phyloP scores from a whole-genome alignment of 1,140 invertebrate genomes.

The Hylaeus volcanicus region DNA sequence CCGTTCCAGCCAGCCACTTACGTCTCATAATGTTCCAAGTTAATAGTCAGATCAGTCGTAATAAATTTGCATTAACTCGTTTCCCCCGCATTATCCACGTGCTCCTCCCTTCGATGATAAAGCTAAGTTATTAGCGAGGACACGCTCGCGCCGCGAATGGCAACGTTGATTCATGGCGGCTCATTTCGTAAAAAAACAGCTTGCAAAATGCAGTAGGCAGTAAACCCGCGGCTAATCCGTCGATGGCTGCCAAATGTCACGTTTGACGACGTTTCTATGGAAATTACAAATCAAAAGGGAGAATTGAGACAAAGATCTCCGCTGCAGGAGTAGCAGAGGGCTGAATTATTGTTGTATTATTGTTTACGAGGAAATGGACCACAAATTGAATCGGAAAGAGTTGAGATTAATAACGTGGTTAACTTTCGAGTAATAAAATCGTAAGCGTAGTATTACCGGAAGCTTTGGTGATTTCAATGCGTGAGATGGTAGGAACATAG shows the following conservation, averaged over 20 bases:
- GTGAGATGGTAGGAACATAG: too few species aligned
- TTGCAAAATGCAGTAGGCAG: neutral
- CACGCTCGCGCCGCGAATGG: slow-evolving; percentile 5
- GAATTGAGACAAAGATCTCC: neutral
- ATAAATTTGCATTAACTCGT: slow-evolving; percentile 49
- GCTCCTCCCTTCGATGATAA: slow-evolving; percentile 52
- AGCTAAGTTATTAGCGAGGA: slow-evolving; percentile 45
- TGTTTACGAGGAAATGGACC: too few species aligned
- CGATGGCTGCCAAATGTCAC: neutral
- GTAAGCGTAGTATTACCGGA: too few species aligned
- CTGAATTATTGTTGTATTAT: too few species aligned
- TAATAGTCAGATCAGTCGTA: slow-evolving; percentile 51
- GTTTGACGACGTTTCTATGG: neutral
- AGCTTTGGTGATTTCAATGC: too few species aligned
- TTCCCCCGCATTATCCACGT: slow-evolving; percentile 30
- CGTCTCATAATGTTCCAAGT: slow-evolving; percentile 49
- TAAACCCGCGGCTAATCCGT: slow-evolving; percentile 34
- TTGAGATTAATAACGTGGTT: too few species aligned
- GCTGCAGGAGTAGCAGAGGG: too few species aligned
- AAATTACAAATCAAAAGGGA: neutral
- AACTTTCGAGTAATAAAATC: too few species aligned
- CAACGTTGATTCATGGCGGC: slow-evolving; percentile 41
- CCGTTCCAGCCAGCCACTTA: slow-evolving; percentile 20
- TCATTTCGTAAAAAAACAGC: slow-evolving; percentile 28
- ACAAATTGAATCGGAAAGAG: too few species aligned